These are phyloP conservation scores for Tragelaphus strepsiceros DNA, from an alignment of 2,113 vertebrate species.

Conservation along the genomic window DNA sequence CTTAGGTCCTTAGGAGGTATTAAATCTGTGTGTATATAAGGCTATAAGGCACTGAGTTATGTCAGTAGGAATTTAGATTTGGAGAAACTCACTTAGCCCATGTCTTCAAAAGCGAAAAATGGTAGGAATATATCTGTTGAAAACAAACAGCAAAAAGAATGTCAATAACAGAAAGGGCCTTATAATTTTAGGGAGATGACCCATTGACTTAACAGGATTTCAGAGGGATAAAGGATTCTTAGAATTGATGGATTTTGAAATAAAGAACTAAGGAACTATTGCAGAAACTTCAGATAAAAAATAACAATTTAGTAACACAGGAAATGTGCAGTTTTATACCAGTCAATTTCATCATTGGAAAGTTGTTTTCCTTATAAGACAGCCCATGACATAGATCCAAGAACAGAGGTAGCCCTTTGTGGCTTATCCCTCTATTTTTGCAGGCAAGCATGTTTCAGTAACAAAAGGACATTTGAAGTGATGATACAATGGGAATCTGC, in stretches of 20 bases:
- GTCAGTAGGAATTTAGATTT: background rate
- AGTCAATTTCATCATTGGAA: background rate
- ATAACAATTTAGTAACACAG: background rate
- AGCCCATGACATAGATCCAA: background rate
- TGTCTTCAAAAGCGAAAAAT: background rate
- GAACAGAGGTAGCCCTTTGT: background rate
- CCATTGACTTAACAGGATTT: background rate
- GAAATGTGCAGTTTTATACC: background rate
- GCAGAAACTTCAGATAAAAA: background rate
- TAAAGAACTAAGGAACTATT: background rate
- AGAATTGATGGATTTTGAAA: background rate
- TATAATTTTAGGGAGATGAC: background rate
- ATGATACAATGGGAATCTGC: background rate
- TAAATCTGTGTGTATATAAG: background rate
- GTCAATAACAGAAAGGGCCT: background rate
- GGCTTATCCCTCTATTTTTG: background rate
- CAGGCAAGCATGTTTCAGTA: background rate
- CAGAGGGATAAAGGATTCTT: background rate
- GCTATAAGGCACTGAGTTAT: background rate
- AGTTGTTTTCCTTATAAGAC: background rate
- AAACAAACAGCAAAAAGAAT: background rate
- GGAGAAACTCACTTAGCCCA: background rate
- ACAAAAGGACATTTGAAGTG: background rate
- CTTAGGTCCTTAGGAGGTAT: background rate
- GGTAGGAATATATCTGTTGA: background rate